Evolutionary conservation across 1,140 invertebrate species (phyloP).

Genomic region (Calephelis nemesis): DNA sequence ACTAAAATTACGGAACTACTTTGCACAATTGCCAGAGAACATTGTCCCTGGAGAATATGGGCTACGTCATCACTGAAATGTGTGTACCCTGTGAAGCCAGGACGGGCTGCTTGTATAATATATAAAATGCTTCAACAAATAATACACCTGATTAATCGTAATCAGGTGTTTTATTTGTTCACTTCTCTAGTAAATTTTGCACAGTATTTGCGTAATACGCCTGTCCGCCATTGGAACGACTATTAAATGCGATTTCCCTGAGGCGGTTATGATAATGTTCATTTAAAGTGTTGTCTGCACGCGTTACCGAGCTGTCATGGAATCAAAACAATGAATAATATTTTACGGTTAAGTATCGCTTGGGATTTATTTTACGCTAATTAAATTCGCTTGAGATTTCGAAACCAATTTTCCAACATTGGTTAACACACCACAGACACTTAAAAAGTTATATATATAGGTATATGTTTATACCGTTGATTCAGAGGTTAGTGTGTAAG

Average conservation of each 20-base stretch:
- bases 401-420: background rate
- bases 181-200: conserved; percentile 14
- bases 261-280: conserved; percentile 26
- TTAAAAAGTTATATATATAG: no score
- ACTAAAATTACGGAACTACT: no score
- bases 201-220: conserved; percentile 22
- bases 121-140: background rate
- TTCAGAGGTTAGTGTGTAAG: no score
- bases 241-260: conserved; percentile 8
- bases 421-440: no score
- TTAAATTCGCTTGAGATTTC: conserved; percentile 9
- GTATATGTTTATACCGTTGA: no score
- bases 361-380: background rate
- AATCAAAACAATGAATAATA: conserved; percentile 12
- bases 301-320: conserved; percentile 15
- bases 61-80: no score
- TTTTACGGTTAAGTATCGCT: background rate
- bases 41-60: no score
- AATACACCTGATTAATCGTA: no score
- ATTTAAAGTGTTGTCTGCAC: conserved; percentile 22
- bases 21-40: no score
- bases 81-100: no score
- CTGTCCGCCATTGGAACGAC: conserved; percentile 13
- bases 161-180: background rate
- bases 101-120: no score